These are phyloP conservation scores for Argyresthia goedartella DNA, from an alignment of 2,888 invertebrate species.

Conservation along the genomic window DNA sequence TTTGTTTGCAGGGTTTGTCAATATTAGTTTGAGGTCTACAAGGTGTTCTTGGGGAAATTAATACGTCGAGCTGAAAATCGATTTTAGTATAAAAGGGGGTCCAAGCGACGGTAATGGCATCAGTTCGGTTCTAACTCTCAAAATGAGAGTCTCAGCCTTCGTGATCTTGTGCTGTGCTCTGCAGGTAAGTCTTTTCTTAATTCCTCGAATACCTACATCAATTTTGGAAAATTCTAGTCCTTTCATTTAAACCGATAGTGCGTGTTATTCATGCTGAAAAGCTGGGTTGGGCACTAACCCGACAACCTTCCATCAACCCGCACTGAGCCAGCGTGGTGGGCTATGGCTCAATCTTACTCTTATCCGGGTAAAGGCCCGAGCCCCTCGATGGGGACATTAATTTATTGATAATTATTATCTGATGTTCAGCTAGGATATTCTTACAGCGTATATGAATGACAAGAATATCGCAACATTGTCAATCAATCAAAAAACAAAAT, in stretches of 20 bases:
- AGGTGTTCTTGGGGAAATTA: slow-evolving; percentile 12
- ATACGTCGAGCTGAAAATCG: slow-evolving; percentile 18
- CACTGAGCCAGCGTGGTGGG: too few relatives aligned
- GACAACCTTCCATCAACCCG: too few relatives aligned
- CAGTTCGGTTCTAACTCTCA: slow-evolving; percentile 61
- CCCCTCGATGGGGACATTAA: too few relatives aligned
- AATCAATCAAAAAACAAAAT: too few relatives aligned
- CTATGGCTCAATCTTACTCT: too few relatives aligned
- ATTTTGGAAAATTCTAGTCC: not conserved
- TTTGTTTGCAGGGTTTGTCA: slow-evolving; percentile 25
- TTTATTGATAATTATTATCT: too few relatives aligned
- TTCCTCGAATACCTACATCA: not conserved
- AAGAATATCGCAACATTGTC: too few relatives aligned
- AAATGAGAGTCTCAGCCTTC: slow-evolving; percentile 55
- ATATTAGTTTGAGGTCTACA: slow-evolving; percentile 24
- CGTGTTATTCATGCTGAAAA: too few relatives aligned
- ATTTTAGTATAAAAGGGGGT: slow-evolving; percentile 42
- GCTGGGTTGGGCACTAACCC: too few relatives aligned
- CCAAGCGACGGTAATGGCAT: slow-evolving; percentile 21
- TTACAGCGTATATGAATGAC: too few relatives aligned
- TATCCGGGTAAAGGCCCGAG: too few relatives aligned
- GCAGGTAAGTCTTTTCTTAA: slow-evolving; percentile 40
- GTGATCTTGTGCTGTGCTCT: slow-evolving; percentile 60
- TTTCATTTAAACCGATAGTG: not conserved
- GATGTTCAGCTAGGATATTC: too few relatives aligned